A percentile compares a stretch with the other conserved stretches of the same genome.
These are phyloP conservation scores for Agelas oroides DNA, from an alignment of 37 sponge, comb jelly and placozoan genomes.

Conservation along the genomic window DNA sequence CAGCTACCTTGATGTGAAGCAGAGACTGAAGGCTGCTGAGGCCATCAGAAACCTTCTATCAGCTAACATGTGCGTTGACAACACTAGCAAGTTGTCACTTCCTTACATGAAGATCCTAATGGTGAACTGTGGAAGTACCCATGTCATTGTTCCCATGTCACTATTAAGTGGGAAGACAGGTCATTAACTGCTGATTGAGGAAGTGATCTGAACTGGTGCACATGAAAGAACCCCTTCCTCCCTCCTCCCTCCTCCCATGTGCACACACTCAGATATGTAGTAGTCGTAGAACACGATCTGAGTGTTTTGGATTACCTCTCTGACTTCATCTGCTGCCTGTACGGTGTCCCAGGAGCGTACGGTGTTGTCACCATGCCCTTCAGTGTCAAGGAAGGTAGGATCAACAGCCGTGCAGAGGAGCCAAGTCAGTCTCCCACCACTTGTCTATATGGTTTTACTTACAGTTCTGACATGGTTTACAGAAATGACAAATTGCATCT, in stretches of 20 bases:
- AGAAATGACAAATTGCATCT: too few species aligned
- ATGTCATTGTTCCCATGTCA: too few species aligned
- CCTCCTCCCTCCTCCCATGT: too few species aligned
- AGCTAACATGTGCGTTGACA: conserved; percentile 69
- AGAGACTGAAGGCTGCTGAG: conserved; percentile 86
- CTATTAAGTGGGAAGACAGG: too few species aligned
- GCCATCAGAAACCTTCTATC: conserved; percentile 85
- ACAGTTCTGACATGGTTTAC: too few species aligned
- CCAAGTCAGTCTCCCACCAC: background rate
- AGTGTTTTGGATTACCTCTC: conserved; percentile 99
- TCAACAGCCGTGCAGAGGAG: background rate
- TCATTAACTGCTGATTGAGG: too few species aligned
- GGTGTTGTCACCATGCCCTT: conserved; percentile 99
- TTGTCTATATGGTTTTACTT: too few species aligned
- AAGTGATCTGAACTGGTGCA: too few species aligned
- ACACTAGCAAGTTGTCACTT: background rate
- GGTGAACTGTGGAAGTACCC: too few species aligned
- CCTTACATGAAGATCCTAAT: background rate
- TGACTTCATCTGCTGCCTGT: conserved; percentile 97
- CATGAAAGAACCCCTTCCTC: too few species aligned
- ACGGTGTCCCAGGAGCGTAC: conserved; percentile 98
- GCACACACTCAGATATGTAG: conserved; percentile 84
- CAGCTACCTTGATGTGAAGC: conserved; percentile 98
- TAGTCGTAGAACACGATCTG: conserved; percentile 98
- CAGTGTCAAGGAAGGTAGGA: conserved; percentile 93